Conservation (phyloP, 2,113 vertebrate species). For the Garra rufa region DNA sequence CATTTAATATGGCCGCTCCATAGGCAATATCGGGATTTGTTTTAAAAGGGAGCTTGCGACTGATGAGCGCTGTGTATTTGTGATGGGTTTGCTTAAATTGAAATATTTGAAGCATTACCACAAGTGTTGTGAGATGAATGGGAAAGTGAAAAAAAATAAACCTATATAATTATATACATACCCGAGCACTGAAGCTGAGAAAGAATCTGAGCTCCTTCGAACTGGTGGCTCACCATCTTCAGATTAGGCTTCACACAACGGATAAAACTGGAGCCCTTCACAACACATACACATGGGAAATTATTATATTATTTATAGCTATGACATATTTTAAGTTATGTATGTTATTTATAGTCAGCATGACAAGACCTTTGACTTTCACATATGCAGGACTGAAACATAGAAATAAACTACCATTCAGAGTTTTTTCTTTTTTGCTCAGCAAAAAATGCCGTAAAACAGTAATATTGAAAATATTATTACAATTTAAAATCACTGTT, state of each 20-base stretch:
- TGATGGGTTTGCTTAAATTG: conserved; percentile 24
- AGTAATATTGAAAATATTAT: too few relatives aligned
- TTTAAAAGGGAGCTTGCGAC: conserved; percentile 24
- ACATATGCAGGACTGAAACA: too few relatives aligned
- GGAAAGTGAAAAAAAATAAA: neutral
- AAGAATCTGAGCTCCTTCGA: conserved; percentile 96
- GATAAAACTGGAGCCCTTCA: conserved; percentile 95
- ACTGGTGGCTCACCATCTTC: conserved; percentile 97
- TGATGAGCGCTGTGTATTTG: conserved; percentile 24
- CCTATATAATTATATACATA: conserved; percentile 63
- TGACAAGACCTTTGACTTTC: too few relatives aligned
- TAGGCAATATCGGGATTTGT: conserved; percentile 14
- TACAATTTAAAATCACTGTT: too few relatives aligned
- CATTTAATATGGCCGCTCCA: conserved; percentile 39
- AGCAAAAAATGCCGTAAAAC: too few relatives aligned
- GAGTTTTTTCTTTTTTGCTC: too few relatives aligned
- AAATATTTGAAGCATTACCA: conserved; percentile 40
- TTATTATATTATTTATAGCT: neutral
- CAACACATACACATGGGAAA: conserved; percentile 14
- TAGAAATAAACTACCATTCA: too few relatives aligned
- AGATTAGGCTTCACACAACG: conserved; percentile 98
- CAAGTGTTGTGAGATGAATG: neutral
- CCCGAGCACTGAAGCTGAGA: conserved; percentile 98
- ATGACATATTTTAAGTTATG: too few relatives aligned
- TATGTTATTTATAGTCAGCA: too few relatives aligned